These are phyloP conservation scores for Eurypyga helias DNA, from an alignment of 2,113 vertebrate species.

Conservation along the genomic window DNA sequence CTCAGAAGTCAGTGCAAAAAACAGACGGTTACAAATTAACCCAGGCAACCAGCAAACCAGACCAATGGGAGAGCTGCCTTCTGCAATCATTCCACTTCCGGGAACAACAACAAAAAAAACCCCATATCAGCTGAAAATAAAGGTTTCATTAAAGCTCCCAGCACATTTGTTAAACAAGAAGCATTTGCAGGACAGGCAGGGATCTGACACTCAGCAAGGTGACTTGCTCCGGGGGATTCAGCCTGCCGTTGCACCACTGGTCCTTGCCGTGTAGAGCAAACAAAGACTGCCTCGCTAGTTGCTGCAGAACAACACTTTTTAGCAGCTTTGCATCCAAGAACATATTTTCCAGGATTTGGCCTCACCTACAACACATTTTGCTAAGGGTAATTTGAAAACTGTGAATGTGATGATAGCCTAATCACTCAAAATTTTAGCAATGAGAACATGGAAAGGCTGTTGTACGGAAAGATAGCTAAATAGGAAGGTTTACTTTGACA, in stretches of 20 bases:
- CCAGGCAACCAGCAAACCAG: neutral
- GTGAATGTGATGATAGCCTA: slow-evolving; percentile 7
- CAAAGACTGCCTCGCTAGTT: neutral
- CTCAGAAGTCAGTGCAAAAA: neutral
- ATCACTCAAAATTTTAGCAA: slow-evolving; percentile 24
- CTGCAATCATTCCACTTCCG: neutral
- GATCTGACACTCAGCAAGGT: neutral
- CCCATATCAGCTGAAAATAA: neutral
- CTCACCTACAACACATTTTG: neutral
- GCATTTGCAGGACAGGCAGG: neutral
- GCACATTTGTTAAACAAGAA: neutral
- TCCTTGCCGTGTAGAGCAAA: neutral
- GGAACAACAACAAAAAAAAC: neutral
- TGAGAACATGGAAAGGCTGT: neutral
- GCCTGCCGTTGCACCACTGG: neutral
- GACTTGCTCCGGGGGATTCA: neutral
- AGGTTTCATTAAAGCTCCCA: neutral
- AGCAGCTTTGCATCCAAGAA: neutral
- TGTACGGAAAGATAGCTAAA: slow-evolving; percentile 30
- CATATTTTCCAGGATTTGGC: neutral
- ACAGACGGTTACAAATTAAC: neutral
- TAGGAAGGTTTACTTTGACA: neutral
- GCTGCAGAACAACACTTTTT: neutral
- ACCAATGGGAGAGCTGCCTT: neutral
- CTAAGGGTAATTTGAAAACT: neutral